These are phyloP conservation scores for Xiphorhynchus elegans DNA, from an alignment of 2,113 vertebrate species.

Conservation along the genomic window DNA sequence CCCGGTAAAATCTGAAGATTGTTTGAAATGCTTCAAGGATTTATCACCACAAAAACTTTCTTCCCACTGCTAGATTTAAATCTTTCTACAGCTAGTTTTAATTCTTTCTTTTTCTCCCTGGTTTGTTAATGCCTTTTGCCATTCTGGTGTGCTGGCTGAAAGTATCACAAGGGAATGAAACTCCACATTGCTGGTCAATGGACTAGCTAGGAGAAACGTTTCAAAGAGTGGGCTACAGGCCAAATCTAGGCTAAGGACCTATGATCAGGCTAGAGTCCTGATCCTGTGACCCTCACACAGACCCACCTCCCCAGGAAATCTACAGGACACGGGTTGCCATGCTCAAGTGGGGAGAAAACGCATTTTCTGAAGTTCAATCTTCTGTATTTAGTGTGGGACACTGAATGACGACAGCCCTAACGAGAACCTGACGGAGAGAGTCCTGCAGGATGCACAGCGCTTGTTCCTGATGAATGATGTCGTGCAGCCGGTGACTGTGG, in stretches of 20 bases:
- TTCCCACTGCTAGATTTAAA: neutral
- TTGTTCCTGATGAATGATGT: conserved; percentile 97
- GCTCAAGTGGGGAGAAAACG: neutral
- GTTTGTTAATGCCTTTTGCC: neutral
- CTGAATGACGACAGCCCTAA: conserved; percentile 89
- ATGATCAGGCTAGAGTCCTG: neutral
- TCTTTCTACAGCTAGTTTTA: neutral
- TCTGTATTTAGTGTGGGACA: conserved; percentile 84
- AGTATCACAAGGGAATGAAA: neutral
- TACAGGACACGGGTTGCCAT: neutral
- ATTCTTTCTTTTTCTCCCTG: neutral
- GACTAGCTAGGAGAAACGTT: neutral
- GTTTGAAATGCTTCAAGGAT: neutral
- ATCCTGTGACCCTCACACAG: neutral
- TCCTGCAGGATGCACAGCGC: conserved; percentile 94
- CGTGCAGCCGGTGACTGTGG: conserved; percentile 91
- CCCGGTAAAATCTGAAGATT: neutral
- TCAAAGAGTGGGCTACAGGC: neutral
- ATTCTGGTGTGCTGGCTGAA: neutral
- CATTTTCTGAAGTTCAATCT: neutral
- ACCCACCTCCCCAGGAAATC: neutral
- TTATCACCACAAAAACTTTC: neutral
- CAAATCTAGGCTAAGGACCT: neutral
- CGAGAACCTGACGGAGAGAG: conserved; percentile 92
- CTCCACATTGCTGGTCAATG: neutral